phyloP scores from a whole-genome alignment of 2,888 invertebrate genomes.

The Scrobipalpa costella region DNA sequence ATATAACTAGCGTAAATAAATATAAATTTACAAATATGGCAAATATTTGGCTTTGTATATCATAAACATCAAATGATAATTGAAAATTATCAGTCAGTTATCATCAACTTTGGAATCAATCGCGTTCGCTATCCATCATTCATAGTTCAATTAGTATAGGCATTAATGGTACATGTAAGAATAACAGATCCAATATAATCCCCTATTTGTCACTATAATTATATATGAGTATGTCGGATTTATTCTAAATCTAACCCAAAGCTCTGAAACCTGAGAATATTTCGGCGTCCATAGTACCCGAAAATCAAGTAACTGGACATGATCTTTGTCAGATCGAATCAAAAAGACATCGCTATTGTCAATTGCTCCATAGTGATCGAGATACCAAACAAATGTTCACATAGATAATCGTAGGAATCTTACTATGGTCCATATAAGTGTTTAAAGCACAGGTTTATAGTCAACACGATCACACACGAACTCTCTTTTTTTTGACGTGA shows the following conservation, averaged over 20 bases:
- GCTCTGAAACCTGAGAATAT: neutral
- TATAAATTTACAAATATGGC: constrained; percentile 76
- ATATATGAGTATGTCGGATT: neutral
- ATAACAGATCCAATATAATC: constrained; percentile 7
- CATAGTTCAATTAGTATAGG: constrained; percentile 1
- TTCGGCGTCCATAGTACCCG: neutral
- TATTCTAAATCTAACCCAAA: neutral
- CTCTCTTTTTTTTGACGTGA: too few relatives aligned
- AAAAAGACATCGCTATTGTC: neutral
- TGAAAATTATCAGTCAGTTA: constrained; percentile 19
- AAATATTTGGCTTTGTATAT: constrained; percentile 77
- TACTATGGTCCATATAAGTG: too few relatives aligned
- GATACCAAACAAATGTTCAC: too few relatives aligned
- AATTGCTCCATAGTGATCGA: too few relatives aligned
- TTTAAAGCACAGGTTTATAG: too few relatives aligned
- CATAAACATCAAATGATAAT: constrained; percentile 22
- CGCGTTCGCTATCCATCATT: neutral
- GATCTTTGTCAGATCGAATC: neutral
- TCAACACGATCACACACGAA: too few relatives aligned
- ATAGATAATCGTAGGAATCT: too few relatives aligned
- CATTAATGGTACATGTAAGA: constrained; percentile 7
- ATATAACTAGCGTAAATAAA: constrained; percentile 58
- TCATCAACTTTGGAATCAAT: constrained; percentile 21
- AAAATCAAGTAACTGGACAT: neutral
- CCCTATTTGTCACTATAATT: constrained; percentile 6